Conservation (phyloP, 2,797 vertebrate genomes). For the Cossypha heuglini region DNA sequence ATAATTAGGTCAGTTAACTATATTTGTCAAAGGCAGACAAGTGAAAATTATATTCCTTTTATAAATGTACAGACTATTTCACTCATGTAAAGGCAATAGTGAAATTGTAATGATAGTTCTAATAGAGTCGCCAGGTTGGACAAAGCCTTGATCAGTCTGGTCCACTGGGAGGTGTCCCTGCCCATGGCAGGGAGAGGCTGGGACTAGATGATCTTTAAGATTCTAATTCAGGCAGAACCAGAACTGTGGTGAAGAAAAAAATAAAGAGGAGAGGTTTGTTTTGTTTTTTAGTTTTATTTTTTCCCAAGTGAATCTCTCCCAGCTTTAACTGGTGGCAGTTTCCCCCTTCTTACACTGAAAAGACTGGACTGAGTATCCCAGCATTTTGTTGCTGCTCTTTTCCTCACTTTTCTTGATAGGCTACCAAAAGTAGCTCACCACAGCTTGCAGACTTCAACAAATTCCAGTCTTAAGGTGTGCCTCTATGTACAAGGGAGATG, state of each 20-base stretch:
- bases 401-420: not conserved
- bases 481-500: rapidly evolving
- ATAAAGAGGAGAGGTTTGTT: not conserved
- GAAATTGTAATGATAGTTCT: not conserved
- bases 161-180: not conserved
- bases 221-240: not conserved
- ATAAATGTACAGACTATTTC: not conserved
- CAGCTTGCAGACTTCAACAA: not conserved
- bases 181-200: not conserved
- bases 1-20: not conserved
- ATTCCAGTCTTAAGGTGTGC: not conserved
- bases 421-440: not conserved
- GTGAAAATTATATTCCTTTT: not conserved
- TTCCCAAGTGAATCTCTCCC: not conserved
- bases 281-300: not conserved
- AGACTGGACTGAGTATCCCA: not conserved
- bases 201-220: not conserved
- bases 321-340: not conserved
- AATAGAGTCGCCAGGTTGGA: not conserved
- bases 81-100: not conserved
- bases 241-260: not conserved
- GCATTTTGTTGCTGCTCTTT: not conserved
- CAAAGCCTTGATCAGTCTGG: not conserved
- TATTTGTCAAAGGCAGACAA: not conserved
- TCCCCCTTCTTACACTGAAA: not conserved